phyloP scores from a whole-genome alignment of 2,797 vertebrate genomes.

The Agapornis canus region DNA sequence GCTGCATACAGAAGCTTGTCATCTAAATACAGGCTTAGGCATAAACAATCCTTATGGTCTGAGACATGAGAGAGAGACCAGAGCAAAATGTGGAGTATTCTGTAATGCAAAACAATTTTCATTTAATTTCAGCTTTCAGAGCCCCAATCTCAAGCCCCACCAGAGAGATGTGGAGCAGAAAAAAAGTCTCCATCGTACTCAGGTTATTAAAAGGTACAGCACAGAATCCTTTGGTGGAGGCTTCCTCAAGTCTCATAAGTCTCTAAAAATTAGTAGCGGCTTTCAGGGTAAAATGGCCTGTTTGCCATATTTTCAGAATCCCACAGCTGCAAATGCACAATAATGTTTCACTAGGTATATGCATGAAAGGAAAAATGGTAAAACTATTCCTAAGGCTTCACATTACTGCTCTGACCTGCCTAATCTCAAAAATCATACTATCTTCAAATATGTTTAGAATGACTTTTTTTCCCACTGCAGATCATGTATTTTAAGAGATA shows the following conservation, averaged over 20 bases:
- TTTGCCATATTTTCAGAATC: not conserved
- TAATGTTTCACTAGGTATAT: not conserved
- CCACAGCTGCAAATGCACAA: not conserved
- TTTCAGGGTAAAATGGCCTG: not conserved
- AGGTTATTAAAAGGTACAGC: not conserved
- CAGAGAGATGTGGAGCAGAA: not conserved
- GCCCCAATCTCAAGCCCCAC: not conserved
- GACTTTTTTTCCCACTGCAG: fast-evolving
- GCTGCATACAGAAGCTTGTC: not conserved
- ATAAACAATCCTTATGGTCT: not conserved
- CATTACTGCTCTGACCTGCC: not conserved
- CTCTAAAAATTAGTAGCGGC: not conserved
- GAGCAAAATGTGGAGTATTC: not conserved
- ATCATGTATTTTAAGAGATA: not conserved
- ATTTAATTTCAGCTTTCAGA: not conserved
- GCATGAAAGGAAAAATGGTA: not conserved
- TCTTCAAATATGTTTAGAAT: not conserved
- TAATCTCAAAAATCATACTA: not conserved
- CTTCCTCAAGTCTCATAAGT: not conserved
- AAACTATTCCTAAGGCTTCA: not conserved
- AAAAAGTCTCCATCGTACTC: not conserved
- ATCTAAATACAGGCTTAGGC: not conserved
- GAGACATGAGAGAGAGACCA: not conserved
- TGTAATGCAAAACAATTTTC: not conserved
- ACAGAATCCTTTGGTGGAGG: not conserved